Evolutionary conservation across 2,113 vertebrate genomes (phyloP).

Genomic region (Petaurus breviceps): DNA sequence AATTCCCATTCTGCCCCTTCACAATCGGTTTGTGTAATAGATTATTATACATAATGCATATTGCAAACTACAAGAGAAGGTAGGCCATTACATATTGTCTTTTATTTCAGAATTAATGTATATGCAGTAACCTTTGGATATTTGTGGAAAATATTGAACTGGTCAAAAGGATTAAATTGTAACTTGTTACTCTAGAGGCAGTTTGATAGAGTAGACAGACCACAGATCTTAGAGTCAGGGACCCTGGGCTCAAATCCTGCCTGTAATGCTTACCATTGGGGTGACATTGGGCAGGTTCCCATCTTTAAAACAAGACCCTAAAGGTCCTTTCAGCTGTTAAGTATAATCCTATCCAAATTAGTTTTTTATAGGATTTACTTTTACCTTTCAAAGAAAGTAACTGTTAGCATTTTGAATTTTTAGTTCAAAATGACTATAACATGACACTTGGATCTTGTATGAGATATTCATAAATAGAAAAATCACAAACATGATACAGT

Average conservation of each 20-base stretch:
- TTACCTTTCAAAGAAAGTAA: constrained; percentile 38
- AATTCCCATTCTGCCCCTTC: constrained; percentile 4
- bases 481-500: not conserved
- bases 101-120: not conserved
- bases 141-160: not conserved
- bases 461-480: constrained; percentile 8
- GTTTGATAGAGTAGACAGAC: not conserved
- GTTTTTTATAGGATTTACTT: constrained; percentile 47
- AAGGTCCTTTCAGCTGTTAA: not conserved
- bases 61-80: constrained; percentile 10
- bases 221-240: not conserved
- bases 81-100: not conserved
- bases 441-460: not conserved
- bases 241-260: not conserved
- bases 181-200: not conserved
- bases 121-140: not conserved
- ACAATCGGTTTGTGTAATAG: not conserved
- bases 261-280: not conserved
- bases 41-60: not conserved
- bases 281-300: not conserved
- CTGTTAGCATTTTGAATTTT: not conserved
- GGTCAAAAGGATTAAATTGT: not conserved
- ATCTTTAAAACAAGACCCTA: not conserved
- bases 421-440: not conserved
- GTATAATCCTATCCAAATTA: not conserved